Base-by-base conservation (phyloP, 2,888 invertebrate genomes). In the Eupeodes luniger region DNA sequence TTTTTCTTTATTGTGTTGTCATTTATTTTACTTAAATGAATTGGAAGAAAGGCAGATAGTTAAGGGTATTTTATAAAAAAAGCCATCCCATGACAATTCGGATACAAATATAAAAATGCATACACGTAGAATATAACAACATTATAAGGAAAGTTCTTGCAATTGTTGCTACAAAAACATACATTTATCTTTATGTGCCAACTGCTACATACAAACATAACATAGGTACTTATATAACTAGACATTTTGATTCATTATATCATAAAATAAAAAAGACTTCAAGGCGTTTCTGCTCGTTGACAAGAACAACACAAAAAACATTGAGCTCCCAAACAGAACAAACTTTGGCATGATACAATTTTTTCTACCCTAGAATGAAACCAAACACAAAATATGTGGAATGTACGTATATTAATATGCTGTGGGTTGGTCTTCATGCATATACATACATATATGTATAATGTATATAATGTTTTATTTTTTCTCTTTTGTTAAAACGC, bases 181-280 rank as follows among this genome's bases (percentile, higher is more conserved):
- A 40, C 1, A 40, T 40, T 7, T 40, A 40, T 40, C 5, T 40
- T 4, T 40, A 9, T 40, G 6, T 40, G 40, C 27, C 27, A 27
- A 27, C 27, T 3, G 27, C 27, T 27, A 27, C 27, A 27, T 27
- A 27, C 27, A 27, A 27, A 27, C 27, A 27, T 27, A 27, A 27
- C 2, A 27, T 40, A 40, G 16, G 16, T 19, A 16, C 16, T 19
- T 62, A 12, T 44, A 40, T 61, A 62, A 27, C 67, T 69, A 51
- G 16, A 81, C 76, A 76, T 69, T 81, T 47, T 62, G 62, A 81
- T 76, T 81, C 69, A 69, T 81, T 69, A 76, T 69, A 53, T 36
- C 47, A 69, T 47, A 81, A 27, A 14, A 27, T 3, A 67, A 49
- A 67, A 66, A 66, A 27, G 14, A 53, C 53, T 70, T 19, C 16